Conservation (phyloP, 2,113 vertebrate species). For the Dromiciops gliroides region DNA sequence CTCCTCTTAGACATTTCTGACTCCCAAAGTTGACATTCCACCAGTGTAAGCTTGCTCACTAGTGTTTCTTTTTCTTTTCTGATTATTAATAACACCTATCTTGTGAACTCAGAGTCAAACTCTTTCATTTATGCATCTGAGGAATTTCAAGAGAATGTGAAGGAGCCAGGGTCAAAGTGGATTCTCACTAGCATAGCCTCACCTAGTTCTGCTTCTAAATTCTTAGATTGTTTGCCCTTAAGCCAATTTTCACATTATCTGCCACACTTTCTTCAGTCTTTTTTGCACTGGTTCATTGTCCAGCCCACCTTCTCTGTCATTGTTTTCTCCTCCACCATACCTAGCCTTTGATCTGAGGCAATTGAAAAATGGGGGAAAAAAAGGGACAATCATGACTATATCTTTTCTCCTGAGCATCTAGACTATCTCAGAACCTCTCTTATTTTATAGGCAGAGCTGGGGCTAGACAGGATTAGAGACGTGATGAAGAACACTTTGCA, state of each 20-base stretch:
- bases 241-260: neutral
- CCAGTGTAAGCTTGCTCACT: neutral
- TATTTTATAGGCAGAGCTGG: neutral
- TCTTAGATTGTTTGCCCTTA: neutral
- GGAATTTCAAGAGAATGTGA: neutral
- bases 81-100: neutral
- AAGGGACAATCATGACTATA: neutral
- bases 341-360: neutral
- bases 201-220: neutral
- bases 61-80: neutral
- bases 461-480: neutral
- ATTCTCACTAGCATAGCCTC: neutral
- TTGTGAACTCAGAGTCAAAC: neutral
- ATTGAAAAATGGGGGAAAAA: neutral
- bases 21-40: neutral
- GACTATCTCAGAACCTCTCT: neutral
- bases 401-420: neutral
- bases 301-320: neutral
- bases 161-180: neutral
- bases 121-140: neutral
- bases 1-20: neutral
- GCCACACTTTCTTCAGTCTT: neutral
- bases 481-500: neutral
- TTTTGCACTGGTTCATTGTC: neutral
- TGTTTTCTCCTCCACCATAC: neutral